phyloP scores from a whole-genome alignment of 2,888 invertebrate species.

The Anorthoa munda region DNA sequence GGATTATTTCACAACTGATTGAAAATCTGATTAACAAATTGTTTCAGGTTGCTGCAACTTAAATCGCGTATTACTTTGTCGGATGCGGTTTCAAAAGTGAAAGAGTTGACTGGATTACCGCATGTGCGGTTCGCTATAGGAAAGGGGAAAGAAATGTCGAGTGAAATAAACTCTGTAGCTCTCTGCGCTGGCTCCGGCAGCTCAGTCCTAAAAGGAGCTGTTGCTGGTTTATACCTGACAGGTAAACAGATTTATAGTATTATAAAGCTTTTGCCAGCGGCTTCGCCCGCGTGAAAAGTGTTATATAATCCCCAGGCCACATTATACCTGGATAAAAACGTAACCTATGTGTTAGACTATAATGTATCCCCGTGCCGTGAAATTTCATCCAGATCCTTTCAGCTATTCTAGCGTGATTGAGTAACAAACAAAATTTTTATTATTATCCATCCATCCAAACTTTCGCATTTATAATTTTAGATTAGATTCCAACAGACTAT shows the following conservation, averaged over 20 bases:
- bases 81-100: conserved; percentile 92
- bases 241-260: conserved; percentile 79
- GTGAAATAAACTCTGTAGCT: conserved; percentile 92
- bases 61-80: conserved; percentile 83
- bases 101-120: conserved; percentile 92
- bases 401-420: too few relatives aligned
- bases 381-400: too few relatives aligned
- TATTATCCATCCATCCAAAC: too few relatives aligned
- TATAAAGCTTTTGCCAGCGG: too few relatives aligned
- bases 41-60: conserved; percentile 80
- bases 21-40: conserved; percentile 41
- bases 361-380: too few relatives aligned
- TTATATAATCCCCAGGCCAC: too few relatives aligned
- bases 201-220: conserved; percentile 93
- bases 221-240: conserved; percentile 96
- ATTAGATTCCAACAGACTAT: too few relatives aligned
- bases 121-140: conserved; percentile 94
- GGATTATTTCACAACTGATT: conserved; percentile 22
- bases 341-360: too few relatives aligned
- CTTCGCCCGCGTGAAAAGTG: too few relatives aligned
- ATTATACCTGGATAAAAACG: too few relatives aligned
- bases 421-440: too few relatives aligned
- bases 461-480: too few relatives aligned
- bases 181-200: conserved; percentile 97
- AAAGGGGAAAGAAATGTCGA: conserved; percentile 80